A percentile compares a stretch with the other conserved stretches of the same genome.
These are phyloP conservation scores for Nesoenas mayeri DNA, from an alignment of 2,113 vertebrate species.

Conservation along the genomic window DNA sequence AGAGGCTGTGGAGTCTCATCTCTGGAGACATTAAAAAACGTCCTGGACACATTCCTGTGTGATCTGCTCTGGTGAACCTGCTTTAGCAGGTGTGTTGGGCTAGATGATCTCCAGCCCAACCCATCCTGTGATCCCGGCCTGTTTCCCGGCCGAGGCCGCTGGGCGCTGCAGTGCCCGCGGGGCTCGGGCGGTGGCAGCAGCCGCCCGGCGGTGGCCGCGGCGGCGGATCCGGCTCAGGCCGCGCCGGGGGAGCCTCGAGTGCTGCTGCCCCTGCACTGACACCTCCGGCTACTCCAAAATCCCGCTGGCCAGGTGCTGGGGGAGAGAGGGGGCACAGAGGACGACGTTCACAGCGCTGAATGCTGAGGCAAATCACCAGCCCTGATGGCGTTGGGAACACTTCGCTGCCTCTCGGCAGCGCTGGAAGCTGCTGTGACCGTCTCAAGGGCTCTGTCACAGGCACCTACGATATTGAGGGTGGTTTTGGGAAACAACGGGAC, in stretches of 20 bases:
- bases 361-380: fast-evolving
- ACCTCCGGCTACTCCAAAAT: fast-evolving
- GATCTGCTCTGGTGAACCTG: too few species aligned
- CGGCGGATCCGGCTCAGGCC: neutral
- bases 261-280: neutral
- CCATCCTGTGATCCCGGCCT: too few species aligned
- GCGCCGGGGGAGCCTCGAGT: fast-evolving
- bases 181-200: slow-evolving; percentile 32
- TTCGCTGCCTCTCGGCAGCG: neutral
- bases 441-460: neutral
- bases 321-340: fast-evolving
- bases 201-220: neutral
- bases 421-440: neutral
- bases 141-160: too few species aligned
- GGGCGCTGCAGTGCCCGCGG: too few species aligned
- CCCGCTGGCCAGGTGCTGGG: neutral
- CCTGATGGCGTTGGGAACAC: neutral
- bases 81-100: too few species aligned
- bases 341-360: fast-evolving
- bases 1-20: too few species aligned
- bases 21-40: too few species aligned
- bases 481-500: neutral
- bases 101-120: too few species aligned
- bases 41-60: too few species aligned
- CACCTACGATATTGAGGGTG: neutral